Percentiles rank a stretch among this genome's conserved stretches.
These are phyloP conservation scores for Macquaria australasica DNA, from an alignment of 2,113 vertebrate genomes.

Conservation along the genomic window DNA sequence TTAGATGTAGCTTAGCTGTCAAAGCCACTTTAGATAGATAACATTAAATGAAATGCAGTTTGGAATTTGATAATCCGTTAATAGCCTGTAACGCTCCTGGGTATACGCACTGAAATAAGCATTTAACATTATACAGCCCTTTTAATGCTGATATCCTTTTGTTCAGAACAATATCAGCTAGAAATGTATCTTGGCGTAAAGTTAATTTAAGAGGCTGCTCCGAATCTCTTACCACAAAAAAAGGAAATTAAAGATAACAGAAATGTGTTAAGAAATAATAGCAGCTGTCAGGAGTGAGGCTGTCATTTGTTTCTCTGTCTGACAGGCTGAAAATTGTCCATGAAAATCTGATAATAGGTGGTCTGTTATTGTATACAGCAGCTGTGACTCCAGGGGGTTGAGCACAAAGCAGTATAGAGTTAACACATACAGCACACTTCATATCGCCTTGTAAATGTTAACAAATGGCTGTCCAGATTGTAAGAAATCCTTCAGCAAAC, in stretches of 20 bases:
- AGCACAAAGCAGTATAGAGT: conserved; percentile 37
- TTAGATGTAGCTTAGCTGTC: conserved; percentile 47
- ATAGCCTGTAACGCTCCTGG: not conserved
- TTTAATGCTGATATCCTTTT: not conserved
- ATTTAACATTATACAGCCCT: not conserved
- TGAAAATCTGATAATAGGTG: conserved; percentile 57
- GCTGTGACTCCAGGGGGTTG: conserved; percentile 56
- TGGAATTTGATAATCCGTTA: conserved; percentile 8
- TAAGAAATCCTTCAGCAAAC: conserved; percentile 36
- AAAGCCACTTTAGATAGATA: conserved; percentile 1
- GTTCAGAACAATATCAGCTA: not conserved
- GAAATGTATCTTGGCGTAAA: not conserved
- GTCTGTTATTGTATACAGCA: conserved; percentile 65
- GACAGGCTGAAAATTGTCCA: conserved; percentile 47
- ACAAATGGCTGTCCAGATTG: conserved; percentile 68
- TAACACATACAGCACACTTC: conserved; percentile 39
- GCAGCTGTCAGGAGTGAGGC: conserved; percentile 42
- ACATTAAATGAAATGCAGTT: not conserved
- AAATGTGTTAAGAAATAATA: conserved; percentile 20
- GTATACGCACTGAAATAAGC: not conserved
- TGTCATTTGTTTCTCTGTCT: conserved; percentile 41
- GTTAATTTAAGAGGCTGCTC: conserved; percentile 6
- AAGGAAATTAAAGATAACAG: not conserved
- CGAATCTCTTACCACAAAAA: not conserved
- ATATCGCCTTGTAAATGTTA: conserved; percentile 46